Conservation (phyloP, 2,888 invertebrate species). For the Chromoteleia sp. region DNA sequence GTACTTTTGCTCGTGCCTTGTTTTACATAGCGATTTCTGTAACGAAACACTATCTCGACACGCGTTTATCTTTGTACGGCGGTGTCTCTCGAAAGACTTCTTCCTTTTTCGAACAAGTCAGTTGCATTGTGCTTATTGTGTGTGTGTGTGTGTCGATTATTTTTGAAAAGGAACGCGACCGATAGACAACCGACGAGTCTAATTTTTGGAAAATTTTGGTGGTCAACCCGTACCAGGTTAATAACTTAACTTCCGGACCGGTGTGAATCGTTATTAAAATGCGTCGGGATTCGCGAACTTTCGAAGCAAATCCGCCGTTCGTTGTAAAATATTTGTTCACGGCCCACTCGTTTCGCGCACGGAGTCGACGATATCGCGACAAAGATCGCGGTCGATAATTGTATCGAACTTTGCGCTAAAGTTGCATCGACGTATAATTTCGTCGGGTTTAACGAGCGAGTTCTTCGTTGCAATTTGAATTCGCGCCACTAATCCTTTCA, state of each 20-base stretch:
- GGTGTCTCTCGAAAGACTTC: neutral
- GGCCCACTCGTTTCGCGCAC: neutral
- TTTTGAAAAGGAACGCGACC: no score
- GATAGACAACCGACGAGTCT: no score
- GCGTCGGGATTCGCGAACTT: no score
- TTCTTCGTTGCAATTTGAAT: slow-evolving; percentile 57
- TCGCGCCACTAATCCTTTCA: slow-evolving; percentile 59
- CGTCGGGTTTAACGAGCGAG: slow-evolving; percentile 44
- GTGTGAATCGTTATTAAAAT: no score
- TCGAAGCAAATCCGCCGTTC: slow-evolving; percentile 6
- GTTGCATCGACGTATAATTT: slow-evolving; percentile 30
- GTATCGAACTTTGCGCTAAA: slow-evolving; percentile 25
- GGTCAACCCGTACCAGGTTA: no score
- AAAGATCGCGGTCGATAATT: slow-evolving; percentile 43
- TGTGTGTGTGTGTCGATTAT: no score
- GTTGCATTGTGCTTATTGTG: no score
- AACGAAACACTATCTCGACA: slow-evolving; percentile 48
- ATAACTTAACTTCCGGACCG: no score
- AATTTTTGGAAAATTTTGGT: no score
- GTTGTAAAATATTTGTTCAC: slow-evolving; percentile 1
- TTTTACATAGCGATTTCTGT: slow-evolving; percentile 46
- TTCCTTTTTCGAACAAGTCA: neutral
- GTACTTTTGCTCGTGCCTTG: slow-evolving; percentile 42
- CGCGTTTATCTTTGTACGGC: slow-evolving; percentile 41
- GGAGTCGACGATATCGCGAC: slow-evolving; percentile 2